Conservation (phyloP, 2,888 invertebrate genomes). For the Phorcus lineatus region DNA sequence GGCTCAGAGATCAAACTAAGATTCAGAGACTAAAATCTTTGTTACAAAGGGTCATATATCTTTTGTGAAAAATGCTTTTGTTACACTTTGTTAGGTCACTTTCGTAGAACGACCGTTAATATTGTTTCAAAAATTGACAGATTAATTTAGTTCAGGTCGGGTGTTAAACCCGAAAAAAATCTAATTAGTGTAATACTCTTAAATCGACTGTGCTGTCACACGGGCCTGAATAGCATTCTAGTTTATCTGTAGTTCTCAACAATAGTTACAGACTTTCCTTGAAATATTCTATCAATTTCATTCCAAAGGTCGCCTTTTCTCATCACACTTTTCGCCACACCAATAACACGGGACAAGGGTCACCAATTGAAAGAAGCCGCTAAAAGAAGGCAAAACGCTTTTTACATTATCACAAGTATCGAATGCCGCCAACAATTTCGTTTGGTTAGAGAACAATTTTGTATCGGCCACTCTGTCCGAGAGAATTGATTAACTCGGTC, state of each 20-base stretch:
- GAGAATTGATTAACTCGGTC: neutral
- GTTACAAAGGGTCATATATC: too few species aligned
- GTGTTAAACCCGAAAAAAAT: conserved; percentile 7
- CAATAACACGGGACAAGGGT: conserved; percentile 12
- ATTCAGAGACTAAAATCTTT: too few species aligned
- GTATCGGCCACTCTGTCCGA: conserved; percentile 9
- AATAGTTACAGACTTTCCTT: neutral
- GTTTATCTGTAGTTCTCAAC: neutral
- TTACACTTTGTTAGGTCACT: too few species aligned
- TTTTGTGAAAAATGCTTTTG: too few species aligned
- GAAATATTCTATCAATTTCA: conserved; percentile 18
- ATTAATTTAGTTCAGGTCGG: neutral
- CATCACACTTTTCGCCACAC: neutral
- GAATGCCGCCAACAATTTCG: conserved; percentile 1
- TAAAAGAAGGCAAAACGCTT: conserved; percentile 16
- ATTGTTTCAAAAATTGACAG: neutral
- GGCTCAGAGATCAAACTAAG: too few species aligned
- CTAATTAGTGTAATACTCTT: conserved; percentile 20
- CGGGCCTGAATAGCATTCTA: neutral
- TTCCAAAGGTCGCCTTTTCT: conserved; percentile 1
- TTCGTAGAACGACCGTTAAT: too few species aligned
- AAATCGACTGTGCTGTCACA: conserved; percentile 2
- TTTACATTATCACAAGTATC: conserved; percentile 18
- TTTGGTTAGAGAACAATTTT: conserved; percentile 20
- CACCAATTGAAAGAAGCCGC: conserved; percentile 5